Evolutionary conservation across 2,888 invertebrate species (phyloP), one percentile per base, ranked within the genome.

Genomic region (Sphaerophoria taeniata): DNA sequence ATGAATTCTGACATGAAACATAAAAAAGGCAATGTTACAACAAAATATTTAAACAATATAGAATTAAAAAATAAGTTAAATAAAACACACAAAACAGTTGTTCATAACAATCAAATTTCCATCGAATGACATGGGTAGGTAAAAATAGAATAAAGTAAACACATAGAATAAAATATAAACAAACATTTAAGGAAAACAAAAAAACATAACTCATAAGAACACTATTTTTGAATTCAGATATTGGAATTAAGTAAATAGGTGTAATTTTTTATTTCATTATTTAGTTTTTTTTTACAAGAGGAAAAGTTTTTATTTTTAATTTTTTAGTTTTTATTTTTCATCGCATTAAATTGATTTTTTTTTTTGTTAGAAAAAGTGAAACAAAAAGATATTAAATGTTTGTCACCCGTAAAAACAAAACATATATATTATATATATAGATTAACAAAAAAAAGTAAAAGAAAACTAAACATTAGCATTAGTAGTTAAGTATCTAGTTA

Each of bases 51-150:
- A 58, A 58, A 58, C 39, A 45, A 82, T 87, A 77, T 71, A 80
- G 87, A 87, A 87, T 81, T 85, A 70, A 39, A 56, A 36, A 75
- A 65, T 24, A 43, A 49, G 73, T 79, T 80, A 87, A 69, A 87
- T n/a, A 53, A 56, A 24, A 45, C 45, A 74, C 75, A 67, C 58
- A 67, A 33, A 69, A 73, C 79, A 63, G 70, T 79, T 83, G 56
- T 79, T 82, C 79, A 67, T 77, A 79, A 81, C 87, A 87, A 80
- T 80, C 80, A 87, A 69, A 86, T 75, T 73, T 77, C 87, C 80
- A 87, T 86, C 85, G 78, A 86, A 80, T 70, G 75, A 87, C 79
- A 85, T 73, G 87, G 82, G 74, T 87, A 87, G 87, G 69, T 53
- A 74, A 87, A 9, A 60, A 77, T 75, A 67, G 47, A 56, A 81